Evolutionary conservation across 2,797 vertebrate species (phyloP), one percentile per base, ranked within the genome.

Genomic region (Mormyrops attenuatus): DNA sequence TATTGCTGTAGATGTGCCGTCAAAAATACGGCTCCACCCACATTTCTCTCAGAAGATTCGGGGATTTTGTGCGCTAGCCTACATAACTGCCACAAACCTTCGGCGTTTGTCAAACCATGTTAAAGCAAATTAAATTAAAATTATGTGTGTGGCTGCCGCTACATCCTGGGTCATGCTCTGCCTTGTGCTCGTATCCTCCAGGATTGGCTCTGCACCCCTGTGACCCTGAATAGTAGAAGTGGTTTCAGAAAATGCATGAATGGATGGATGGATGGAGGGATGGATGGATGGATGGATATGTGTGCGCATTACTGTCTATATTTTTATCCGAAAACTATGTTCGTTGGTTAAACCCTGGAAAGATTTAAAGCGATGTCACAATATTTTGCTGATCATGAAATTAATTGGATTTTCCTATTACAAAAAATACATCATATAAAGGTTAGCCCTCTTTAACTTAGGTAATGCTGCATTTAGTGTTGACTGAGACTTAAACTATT

Each of bases 1-100:
- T 94, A 90, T 93, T 93, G 88, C 47, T 30, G n/a, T 85, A 22
- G 22, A 85, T 85, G 47, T 52, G 22, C 30, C 2, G 15, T 26
- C 60, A 55, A 49, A 53, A 85, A n/a, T 53, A 69, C 3, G 3
- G 20, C 15, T 7, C 7, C 47, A 30, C 22, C 20, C 44, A 49
- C 47, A 30, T 30, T 7, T 22, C 7, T n/a, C 34, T n/a, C 80
- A 49, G 22, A n/a, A 26, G 6, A 22, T 85, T 41, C 2, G 0
- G 53, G 63, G 55, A 41, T 77, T 38, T 38, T 77, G 30, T 34
- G 34, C 26, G 6, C 15, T 17, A 77, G 5, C 11, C 15, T 73
- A 15, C 11, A 3, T 34, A 73, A 73, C 13, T 73, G 66, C 22
- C 69, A 77, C 69, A 77, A 77, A 77, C 8, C 1, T 34, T 5